These are phyloP conservation scores for Sebastes matsubarae DNA, from an alignment of 2,797 vertebrate genomes.

Conservation along the genomic window DNA sequence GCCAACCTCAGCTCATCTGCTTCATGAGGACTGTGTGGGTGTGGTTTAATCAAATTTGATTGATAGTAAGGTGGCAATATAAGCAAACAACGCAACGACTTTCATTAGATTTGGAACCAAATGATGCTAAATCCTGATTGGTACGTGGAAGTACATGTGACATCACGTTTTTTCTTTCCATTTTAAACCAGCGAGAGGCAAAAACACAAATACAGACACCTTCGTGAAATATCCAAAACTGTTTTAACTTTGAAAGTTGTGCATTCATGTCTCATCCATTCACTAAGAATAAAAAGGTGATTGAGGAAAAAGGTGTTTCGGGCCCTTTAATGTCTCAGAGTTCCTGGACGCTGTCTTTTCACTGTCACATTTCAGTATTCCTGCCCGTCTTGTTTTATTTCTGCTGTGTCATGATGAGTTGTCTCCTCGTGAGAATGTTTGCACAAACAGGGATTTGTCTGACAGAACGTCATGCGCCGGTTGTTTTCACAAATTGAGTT, in stretches of 20 bases:
- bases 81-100: neutral
- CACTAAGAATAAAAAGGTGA: neutral
- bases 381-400: neutral
- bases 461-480: conserved; percentile 57
- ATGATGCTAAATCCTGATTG: neutral
- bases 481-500: conserved; percentile 75
- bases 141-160: neutral
- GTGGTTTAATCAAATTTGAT: neutral
- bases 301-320: neutral
- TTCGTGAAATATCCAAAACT: neutral
- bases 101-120: neutral
- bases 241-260: neutral
- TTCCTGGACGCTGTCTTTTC: neutral
- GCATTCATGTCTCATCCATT: neutral
- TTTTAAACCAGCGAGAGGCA: neutral
- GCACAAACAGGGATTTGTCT: conserved; percentile 64
- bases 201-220: neutral
- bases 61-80: neutral
- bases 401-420: conserved; percentile 38
- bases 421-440: conserved; percentile 43
- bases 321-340: neutral
- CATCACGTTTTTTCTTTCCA: neutral
- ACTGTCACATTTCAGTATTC: neutral
- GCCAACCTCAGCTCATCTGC: neutral
- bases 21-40: neutral